Percentiles rank a stretch among this genome's conserved stretches.
phyloP scores from a whole-genome alignment of 2,113 vertebrate genomes.

The Thomomys bottae region DNA sequence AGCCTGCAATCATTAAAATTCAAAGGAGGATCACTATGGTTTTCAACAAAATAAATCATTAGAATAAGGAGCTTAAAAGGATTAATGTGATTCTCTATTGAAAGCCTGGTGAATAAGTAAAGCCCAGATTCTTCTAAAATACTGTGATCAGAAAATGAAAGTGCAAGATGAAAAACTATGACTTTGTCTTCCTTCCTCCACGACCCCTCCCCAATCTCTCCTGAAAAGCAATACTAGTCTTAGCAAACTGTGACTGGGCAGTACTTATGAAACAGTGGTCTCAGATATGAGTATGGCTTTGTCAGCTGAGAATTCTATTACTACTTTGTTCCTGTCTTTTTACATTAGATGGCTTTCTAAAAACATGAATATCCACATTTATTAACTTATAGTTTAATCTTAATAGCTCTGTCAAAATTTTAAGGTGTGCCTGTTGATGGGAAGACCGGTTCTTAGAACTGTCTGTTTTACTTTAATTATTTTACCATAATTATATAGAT shows the following conservation, averaged over 20 bases:
- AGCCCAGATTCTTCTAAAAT: constrained; percentile 86
- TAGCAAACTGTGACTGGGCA: constrained; percentile 68
- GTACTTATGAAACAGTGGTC: constrained; percentile 35
- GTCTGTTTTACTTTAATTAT: constrained; percentile 54
- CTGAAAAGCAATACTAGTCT: constrained; percentile 76
- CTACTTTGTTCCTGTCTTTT: background rate
- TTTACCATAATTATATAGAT: constrained; percentile 47
- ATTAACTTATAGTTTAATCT: constrained; percentile 62
- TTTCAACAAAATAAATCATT: constrained; percentile 96
- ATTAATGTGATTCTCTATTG: constrained; percentile 93
- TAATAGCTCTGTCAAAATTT: constrained; percentile 64
- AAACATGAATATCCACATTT: constrained; percentile 57
- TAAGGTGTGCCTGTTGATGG: constrained; percentile 50
- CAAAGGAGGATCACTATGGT: constrained; percentile 92
- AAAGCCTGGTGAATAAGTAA: constrained; percentile 90
- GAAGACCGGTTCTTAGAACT: constrained; percentile 52
- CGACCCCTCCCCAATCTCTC: background rate
- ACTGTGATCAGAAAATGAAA: constrained; percentile 86
- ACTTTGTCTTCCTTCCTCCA: constrained; percentile 71
- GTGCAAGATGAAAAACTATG: constrained; percentile 81
- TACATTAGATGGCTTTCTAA: constrained; percentile 54
- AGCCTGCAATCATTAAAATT: constrained; percentile 94
- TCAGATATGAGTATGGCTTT: constrained; percentile 57
- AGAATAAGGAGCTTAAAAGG: constrained; percentile 94
- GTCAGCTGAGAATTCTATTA: constrained; percentile 39